These are phyloP conservation scores for Drosophila anomelani DNA, from an alignment of 2,888 invertebrate species.

Conservation along the genomic window DNA sequence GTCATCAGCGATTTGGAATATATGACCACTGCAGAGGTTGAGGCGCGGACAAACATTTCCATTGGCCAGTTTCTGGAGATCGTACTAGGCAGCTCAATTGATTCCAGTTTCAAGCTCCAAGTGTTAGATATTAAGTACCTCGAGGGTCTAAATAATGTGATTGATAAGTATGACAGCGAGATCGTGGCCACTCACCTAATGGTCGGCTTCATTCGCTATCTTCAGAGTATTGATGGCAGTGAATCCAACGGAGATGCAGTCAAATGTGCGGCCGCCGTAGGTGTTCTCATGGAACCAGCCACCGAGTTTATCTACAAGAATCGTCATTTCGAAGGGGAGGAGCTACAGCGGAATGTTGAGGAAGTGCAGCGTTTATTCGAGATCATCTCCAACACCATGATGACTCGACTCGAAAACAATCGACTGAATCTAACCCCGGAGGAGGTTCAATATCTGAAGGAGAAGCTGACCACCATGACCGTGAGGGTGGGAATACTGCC, in stretches of 20 bases:
- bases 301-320: not conserved
- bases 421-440: not conserved
- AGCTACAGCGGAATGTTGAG: not conserved
- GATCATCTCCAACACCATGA: not conserved
- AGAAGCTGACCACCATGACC: not conserved
- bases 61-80: not conserved
- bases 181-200: conserved; percentile 1
- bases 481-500: not conserved
- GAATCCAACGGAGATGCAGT: not conserved
- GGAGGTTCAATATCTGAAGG: not conserved
- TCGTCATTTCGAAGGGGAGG: not conserved
- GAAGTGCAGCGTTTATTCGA: not conserved
- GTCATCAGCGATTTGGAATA: too few relatives aligned
- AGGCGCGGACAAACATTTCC: not conserved
- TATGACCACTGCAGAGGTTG: not conserved
- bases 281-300: not conserved
- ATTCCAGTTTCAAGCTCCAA: not conserved
- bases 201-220: not conserved
- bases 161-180: not conserved
- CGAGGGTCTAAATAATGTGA: not conserved
- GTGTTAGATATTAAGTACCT: not conserved
- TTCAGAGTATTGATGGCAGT: not conserved
- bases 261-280: not conserved
- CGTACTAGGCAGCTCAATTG: not conserved
- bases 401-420: not conserved